Conservation (phyloP, 2,113 vertebrate species). For the Fulica atra region DNA sequence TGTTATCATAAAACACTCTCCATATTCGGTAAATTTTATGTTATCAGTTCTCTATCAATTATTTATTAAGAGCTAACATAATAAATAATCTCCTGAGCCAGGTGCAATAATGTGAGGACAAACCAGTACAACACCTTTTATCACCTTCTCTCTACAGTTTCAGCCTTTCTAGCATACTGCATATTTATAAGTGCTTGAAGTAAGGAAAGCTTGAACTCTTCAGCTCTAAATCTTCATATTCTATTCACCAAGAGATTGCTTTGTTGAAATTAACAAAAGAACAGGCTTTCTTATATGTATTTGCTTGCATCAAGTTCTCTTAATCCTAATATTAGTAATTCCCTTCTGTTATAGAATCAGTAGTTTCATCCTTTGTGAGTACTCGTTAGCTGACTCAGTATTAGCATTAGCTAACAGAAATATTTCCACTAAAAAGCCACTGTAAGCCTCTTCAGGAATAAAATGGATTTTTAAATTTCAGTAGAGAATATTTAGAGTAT, state of each 20-base stretch:
- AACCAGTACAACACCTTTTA: constrained; percentile 5
- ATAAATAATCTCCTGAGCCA: constrained; percentile 38
- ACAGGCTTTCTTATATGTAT: background rate
- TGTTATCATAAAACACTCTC: constrained; percentile 39
- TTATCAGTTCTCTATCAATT: constrained; percentile 58
- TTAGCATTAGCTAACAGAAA: background rate
- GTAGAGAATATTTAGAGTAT: background rate
- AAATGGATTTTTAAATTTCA: background rate
- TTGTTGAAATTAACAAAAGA: constrained; percentile 5
- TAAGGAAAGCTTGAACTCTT: background rate
- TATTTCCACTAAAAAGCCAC: background rate
- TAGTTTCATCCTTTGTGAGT: background rate
- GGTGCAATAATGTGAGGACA: background rate
- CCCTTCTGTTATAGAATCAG: background rate
- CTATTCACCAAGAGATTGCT: background rate
- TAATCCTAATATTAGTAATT: background rate
- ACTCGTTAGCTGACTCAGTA: background rate
- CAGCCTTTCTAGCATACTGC: background rate
- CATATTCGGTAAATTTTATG: constrained; percentile 18
- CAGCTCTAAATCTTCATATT: background rate
- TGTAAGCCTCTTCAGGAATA: background rate
- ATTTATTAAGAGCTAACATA: constrained; percentile 40
- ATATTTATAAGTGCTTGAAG: constrained; percentile 19
- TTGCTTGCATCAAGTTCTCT: background rate
- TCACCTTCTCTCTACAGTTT: background rate